Evolutionary conservation across 2,888 invertebrate genomes (phyloP).

Genomic region (Clistopyga incitator): DNA sequence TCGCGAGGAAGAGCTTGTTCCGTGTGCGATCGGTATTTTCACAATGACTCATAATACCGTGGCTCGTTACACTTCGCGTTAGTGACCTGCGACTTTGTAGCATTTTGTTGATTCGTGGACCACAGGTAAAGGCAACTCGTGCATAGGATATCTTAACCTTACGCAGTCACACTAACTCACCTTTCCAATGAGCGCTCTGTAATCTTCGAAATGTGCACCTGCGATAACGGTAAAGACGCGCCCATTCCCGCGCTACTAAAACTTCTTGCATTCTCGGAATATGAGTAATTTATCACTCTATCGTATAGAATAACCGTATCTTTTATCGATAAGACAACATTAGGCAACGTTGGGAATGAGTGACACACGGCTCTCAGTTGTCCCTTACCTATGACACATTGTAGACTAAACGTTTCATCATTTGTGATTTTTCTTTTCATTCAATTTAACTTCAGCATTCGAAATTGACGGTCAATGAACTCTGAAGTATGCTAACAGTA

Average conservation of each 20-base stretch:
- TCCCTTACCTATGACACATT: constrained; percentile 4
- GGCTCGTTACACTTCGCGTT: background rate
- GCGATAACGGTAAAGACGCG: constrained; percentile 57
- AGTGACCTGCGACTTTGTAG: constrained; percentile 5
- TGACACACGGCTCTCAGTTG: background rate
- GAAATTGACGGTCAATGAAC: background rate
- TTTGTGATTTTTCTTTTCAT: constrained; percentile 3
- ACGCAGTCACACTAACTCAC: background rate
- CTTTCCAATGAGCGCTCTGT: constrained; percentile 9
- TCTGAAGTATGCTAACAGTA: background rate
- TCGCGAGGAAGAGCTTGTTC: background rate
- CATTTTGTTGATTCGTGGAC: background rate
- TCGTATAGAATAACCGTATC: background rate
- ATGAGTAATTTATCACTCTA: constrained; percentile 43
- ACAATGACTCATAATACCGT: constrained; percentile 25
- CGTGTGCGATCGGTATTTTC: constrained; percentile 25
- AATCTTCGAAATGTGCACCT: constrained; percentile 22
- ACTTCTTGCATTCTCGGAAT: background rate
- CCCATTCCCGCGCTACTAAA: background rate
- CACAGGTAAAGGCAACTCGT: constrained; percentile 21
- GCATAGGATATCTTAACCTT: constrained; percentile 43
- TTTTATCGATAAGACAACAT: constrained; percentile 34
- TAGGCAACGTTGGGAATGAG: background rate
- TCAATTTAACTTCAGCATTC: background rate
- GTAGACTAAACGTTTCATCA: background rate